Evolutionary conservation across 2,113 vertebrate species (phyloP).

Genomic region (Stegostoma tigrinum): DNA sequence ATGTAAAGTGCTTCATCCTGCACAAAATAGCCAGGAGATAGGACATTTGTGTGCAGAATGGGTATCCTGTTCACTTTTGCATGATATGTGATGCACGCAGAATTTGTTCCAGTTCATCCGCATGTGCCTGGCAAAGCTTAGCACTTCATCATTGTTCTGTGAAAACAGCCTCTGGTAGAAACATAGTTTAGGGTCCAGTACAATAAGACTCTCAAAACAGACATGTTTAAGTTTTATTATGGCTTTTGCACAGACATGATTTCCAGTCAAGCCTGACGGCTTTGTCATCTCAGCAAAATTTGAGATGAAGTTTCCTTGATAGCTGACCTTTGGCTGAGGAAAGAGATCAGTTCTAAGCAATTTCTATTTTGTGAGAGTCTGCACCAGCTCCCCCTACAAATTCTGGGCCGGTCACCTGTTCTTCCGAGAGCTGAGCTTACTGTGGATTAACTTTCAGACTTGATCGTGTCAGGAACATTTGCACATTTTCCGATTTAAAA

Average conservation of each 20-base stretch:
- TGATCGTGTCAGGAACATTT: no score
- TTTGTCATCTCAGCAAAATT: no score
- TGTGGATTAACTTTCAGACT: not conserved
- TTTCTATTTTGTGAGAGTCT: not conserved
- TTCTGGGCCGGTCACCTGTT: not conserved
- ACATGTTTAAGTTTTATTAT: not conserved
- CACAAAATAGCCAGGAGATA: no score
- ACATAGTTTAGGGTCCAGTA: not conserved
- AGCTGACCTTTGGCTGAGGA: no score
- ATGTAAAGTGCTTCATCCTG: not conserved
- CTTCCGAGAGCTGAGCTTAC: not conserved
- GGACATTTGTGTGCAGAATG: no score
- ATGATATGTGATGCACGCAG: not conserved
- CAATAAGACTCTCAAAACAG: not conserved
- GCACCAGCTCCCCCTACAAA: not conserved
- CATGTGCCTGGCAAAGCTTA: not conserved
- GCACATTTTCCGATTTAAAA: not conserved
- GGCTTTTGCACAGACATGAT: not conserved
- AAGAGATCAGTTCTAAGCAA: not conserved
- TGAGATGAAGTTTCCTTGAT: no score
- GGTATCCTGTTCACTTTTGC: not conserved
- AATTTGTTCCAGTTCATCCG: not conserved
- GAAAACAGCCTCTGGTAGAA: not conserved
- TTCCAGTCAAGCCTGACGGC: no score
- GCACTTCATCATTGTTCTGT: not conserved